These are phyloP conservation scores for Chaetoderma sp. DNA, from an alignment of 2,888 invertebrate species.

Conservation along the genomic window DNA sequence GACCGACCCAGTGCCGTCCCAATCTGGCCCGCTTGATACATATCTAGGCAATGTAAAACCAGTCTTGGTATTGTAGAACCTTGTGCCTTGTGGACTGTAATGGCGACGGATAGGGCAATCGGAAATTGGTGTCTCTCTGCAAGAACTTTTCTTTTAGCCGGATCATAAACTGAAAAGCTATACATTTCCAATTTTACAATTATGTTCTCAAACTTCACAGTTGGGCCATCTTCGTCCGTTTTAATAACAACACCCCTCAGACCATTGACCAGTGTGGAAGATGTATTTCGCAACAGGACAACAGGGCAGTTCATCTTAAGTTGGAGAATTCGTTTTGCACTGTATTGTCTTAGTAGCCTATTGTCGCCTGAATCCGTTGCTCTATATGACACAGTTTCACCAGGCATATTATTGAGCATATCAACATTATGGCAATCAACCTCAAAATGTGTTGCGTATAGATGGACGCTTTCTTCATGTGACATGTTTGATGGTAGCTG, in stretches of 20 bases:
- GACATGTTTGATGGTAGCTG: not conserved
- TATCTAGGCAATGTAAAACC: not conserved
- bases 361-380: not conserved
- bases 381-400: not conserved
- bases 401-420: not conserved
- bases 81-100: constrained; percentile 1
- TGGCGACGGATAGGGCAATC: not conserved
- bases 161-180: not conserved
- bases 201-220: not conserved
- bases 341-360: not conserved
- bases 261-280: not conserved
- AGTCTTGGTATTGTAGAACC: not conserved
- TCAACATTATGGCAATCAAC: not conserved
- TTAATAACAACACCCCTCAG: not conserved
- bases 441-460: not conserved
- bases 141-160: not conserved
- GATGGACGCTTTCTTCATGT: not conserved
- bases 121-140: not conserved
- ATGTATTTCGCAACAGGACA: not conserved
- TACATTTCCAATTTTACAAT: not conserved
- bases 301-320: not conserved
- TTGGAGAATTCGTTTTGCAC: not conserved
- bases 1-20: not conserved
- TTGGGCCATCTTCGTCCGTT: not conserved
- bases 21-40: not conserved